Evolutionary conservation across 2,888 invertebrate genomes (phyloP).

Genomic region (Aromia moschata): DNA sequence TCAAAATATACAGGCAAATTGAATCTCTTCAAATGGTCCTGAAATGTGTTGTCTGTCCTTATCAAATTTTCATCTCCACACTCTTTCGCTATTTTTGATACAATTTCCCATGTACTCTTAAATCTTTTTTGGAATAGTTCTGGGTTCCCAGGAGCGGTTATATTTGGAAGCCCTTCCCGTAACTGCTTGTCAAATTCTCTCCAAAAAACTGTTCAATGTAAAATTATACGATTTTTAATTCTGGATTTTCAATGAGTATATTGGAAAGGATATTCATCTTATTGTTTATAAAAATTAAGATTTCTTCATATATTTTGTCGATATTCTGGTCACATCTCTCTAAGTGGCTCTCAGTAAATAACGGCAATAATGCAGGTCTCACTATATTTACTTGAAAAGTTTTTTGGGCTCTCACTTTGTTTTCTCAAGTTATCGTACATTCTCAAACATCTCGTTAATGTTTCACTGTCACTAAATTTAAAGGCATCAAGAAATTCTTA

Average conservation of each 20-base stretch:
- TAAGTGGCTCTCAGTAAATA: constrained; percentile 74
- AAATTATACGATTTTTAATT: constrained; percentile 76
- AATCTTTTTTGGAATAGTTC: constrained; percentile 87
- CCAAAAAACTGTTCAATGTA: constrained; percentile 88
- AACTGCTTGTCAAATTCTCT: constrained; percentile 83
- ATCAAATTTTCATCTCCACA: constrained; percentile 71
- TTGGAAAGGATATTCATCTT: constrained; percentile 69
- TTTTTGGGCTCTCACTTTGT: constrained; percentile 75
- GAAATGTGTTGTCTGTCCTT: constrained; percentile 75
- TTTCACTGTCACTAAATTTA: constrained; percentile 66
- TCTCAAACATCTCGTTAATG: constrained; percentile 68
- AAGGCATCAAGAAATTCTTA: constrained; percentile 66
- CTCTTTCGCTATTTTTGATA: constrained; percentile 74
- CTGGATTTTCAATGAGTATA: constrained; percentile 48
- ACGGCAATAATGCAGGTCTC: constrained; percentile 72
- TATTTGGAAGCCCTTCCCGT: constrained; percentile 80
- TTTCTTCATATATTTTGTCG: constrained; percentile 75
- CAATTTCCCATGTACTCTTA: constrained; percentile 78
- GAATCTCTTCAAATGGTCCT: constrained; percentile 82
- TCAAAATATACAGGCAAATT: constrained; percentile 97
- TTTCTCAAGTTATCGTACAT: constrained; percentile 71
- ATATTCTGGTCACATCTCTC: constrained; percentile 71
- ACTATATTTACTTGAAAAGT: constrained; percentile 76
- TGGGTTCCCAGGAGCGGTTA: constrained; percentile 93
- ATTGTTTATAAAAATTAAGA: constrained; percentile 76